phyloP scores from a whole-genome alignment of 2,888 invertebrate genomes.

The Chymomyza fuscimana region DNA sequence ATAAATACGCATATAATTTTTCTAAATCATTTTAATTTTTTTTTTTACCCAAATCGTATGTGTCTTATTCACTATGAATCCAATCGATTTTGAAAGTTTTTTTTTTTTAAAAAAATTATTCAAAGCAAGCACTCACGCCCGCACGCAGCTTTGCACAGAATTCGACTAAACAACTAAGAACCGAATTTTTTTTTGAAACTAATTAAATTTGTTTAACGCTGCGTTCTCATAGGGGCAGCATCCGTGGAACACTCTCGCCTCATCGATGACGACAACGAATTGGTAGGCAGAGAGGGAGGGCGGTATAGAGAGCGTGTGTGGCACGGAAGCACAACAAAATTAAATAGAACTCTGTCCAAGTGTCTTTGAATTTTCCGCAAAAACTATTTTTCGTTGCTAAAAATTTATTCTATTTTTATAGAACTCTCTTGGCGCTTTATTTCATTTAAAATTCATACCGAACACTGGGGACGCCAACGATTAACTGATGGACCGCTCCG shows the following conservation, averaged over 20 bases:
- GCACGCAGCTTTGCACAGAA: constrained; percentile 61
- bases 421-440: constrained; percentile 33
- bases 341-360: constrained; percentile 26
- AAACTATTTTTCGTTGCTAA: constrained; percentile 43
- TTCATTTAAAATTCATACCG: constrained; percentile 25
- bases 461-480: constrained; percentile 38
- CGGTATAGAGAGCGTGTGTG: neutral
- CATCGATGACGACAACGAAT: constrained; percentile 64
- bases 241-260: constrained; percentile 20
- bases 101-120: neutral
- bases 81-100: neutral
- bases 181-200: constrained; percentile 29
- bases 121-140: constrained; percentile 43
- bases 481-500: constrained; percentile 20
- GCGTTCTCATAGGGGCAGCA: neutral
- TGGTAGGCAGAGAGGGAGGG: constrained; percentile 16
- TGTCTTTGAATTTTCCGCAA: constrained; percentile 66
- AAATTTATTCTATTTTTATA: constrained; percentile 66
- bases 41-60: no score
- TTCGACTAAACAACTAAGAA: constrained; percentile 51
- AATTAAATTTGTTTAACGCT: constrained; percentile 33
- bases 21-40: no score
- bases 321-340: constrained; percentile 30
- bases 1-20: no score
- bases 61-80: neutral